Evolutionary conservation across 2,797 vertebrate genomes (phyloP).

Genomic region (Enteromius trimaculatus): DNA sequence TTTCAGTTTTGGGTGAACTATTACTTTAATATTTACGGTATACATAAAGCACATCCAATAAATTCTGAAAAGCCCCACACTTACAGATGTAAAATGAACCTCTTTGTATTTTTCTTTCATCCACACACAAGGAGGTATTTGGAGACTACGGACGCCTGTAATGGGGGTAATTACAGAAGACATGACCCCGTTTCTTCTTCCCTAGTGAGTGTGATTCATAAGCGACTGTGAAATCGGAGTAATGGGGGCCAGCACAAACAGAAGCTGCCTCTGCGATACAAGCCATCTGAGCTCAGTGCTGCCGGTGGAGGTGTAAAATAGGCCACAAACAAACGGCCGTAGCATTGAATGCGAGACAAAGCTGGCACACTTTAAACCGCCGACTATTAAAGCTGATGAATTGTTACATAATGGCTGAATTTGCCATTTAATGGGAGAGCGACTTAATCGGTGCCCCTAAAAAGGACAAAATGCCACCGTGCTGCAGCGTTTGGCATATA

Average conservation of each 20-base stretch:
- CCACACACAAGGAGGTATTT: conserved; percentile 31
- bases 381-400: conserved; percentile 55
- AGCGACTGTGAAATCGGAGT: conserved; percentile 52
- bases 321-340: conserved; percentile 54
- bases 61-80: background rate
- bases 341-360: conserved; percentile 43
- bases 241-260: conserved; percentile 50
- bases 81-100: conserved; percentile 14
- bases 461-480: conserved; percentile 50
- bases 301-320: conserved; percentile 37
- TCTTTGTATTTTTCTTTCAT: background rate
- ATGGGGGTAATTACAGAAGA: conserved; percentile 59
- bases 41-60: background rate
- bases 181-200: conserved; percentile 50
- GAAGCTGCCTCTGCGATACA: conserved; percentile 41
- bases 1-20: too few species aligned
- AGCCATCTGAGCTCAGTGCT: conserved; percentile 32
- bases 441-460: conserved; percentile 48
- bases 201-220: conserved; percentile 55
- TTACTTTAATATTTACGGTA: background rate
- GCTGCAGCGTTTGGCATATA: conserved; percentile 22
- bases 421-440: conserved; percentile 52
- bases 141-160: conserved; percentile 26
- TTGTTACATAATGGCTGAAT: conserved; percentile 58
- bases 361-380: conserved; percentile 43